Evolutionary conservation across 2,113 vertebrate genomes (phyloP).

Genomic region (Chaetodon trifascialis): DNA sequence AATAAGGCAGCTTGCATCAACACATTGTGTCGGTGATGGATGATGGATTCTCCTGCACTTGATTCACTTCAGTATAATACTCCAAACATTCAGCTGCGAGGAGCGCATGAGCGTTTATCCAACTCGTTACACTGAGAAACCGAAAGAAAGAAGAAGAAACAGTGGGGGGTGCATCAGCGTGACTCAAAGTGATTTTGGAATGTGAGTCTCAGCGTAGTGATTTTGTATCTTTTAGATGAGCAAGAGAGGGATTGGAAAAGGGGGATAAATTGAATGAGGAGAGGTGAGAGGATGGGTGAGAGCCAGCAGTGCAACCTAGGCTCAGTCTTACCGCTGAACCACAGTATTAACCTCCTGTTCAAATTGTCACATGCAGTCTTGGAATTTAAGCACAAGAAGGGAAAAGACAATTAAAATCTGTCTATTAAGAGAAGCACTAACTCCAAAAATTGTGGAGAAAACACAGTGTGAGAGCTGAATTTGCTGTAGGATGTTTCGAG

Average conservation of each 20-base stretch:
- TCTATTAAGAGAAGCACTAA: not conserved
- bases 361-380: not conserved
- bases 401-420: not conserved
- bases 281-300: not conserved
- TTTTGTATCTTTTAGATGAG: slow-evolving; percentile 13
- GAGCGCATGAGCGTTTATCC: not conserved
- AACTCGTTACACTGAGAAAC: not conserved
- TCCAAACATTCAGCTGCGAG: not conserved
- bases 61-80: not conserved
- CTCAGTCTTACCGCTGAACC: not conserved
- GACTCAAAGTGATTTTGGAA: slow-evolving; percentile 37
- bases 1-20: not conserved
- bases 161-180: slow-evolving; percentile 12
- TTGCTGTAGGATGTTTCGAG: not conserved
- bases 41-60: slow-evolving; percentile 6
- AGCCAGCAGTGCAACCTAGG: not conserved
- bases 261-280: slow-evolving; percentile 14
- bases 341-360: not conserved
- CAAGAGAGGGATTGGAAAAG: not conserved
- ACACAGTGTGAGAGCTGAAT: not conserved
- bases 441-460: not conserved
- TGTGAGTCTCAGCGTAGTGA: slow-evolving; percentile 5
- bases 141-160: slow-evolving; percentile 22
- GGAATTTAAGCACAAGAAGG: not conserved
- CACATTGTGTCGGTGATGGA: not conserved